Percentiles rank a stretch among this genome's conserved stretches.
Conservation (phyloP, 2,113 vertebrate genomes). For the Pandion haliaetus region DNA sequence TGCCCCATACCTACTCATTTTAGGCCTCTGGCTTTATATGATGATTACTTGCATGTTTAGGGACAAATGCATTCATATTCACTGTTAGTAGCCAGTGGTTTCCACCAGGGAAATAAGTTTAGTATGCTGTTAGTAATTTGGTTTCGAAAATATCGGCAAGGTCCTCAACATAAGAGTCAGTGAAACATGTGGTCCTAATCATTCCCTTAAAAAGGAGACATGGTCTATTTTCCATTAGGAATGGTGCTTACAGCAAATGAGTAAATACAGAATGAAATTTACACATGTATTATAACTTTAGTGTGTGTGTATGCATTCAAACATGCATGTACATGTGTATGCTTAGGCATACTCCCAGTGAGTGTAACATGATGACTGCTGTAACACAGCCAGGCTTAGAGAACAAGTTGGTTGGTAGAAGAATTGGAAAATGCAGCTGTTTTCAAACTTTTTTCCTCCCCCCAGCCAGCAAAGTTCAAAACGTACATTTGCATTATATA, state of each 20-base stretch:
- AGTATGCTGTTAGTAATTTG: conserved; percentile 71
- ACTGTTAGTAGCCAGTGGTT: conserved; percentile 74
- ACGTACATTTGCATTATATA: background rate
- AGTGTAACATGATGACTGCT: background rate
- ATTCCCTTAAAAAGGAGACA: conserved; percentile 72
- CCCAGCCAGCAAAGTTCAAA: background rate
- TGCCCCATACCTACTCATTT: conserved; percentile 9
- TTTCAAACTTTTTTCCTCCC: background rate
- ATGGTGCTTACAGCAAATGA: conserved; percentile 69
- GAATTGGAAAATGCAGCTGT: background rate
- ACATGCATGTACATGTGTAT: background rate
- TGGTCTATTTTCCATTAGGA: conserved; percentile 78
- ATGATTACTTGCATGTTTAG: conserved; percentile 60
- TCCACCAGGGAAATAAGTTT: conserved; percentile 76
- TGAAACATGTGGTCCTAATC: conserved; percentile 78
- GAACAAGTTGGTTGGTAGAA: background rate
- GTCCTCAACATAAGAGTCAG: conserved; percentile 57
- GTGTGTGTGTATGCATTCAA: background rate
- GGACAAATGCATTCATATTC: conserved; percentile 32
- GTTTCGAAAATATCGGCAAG: conserved; percentile 60
- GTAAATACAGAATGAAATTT: conserved; percentile 70
- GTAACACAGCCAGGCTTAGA: background rate
- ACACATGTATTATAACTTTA: conserved; percentile 56
- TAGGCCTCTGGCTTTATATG: background rate
- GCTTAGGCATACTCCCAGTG: background rate